Conservation (phyloP, 1,140 invertebrate species). For the Psilanteris sp. region DNA sequence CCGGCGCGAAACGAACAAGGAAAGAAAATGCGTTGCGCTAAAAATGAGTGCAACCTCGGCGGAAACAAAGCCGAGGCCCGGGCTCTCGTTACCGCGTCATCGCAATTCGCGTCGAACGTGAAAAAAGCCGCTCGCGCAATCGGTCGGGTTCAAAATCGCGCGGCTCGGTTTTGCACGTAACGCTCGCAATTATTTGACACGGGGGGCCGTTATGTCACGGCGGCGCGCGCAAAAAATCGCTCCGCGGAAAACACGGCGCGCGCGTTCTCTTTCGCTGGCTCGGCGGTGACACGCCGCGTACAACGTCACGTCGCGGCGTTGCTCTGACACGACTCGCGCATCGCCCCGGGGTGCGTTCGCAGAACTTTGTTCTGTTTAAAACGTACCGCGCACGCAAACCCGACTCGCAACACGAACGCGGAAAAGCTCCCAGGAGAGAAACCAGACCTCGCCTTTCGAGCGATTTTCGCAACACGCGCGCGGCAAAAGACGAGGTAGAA, state of each 20-base stretch:
- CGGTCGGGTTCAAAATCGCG: slow-evolving; percentile 10
- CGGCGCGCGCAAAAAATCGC: background rate
- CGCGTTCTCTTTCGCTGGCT: slow-evolving; percentile 16
- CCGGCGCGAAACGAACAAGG: background rate
- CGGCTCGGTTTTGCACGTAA: slow-evolving; percentile 1
- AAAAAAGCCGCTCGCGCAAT: slow-evolving; percentile 16
- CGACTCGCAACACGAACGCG: slow-evolving; percentile 35
- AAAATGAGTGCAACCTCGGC: slow-evolving; percentile 14
- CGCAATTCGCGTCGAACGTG: slow-evolving; percentile 20
- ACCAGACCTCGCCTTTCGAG: slow-evolving; percentile 25
- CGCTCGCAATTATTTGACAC: slow-evolving; percentile 22
- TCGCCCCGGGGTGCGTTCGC: slow-evolving; percentile 19
- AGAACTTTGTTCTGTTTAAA: slow-evolving; percentile 34
- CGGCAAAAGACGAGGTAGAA: slow-evolving; percentile 10
- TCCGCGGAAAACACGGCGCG: background rate
- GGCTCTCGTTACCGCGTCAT: slow-evolving; percentile 10
- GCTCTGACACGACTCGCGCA: slow-evolving; percentile 27
- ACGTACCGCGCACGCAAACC: slow-evolving; percentile 36
- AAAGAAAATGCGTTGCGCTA: slow-evolving; percentile 3
- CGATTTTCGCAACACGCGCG: slow-evolving; percentile 13
- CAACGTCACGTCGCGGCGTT: slow-evolving; percentile 33
- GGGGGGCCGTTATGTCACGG: slow-evolving; percentile 10
- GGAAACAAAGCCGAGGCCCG: slow-evolving; percentile 11
- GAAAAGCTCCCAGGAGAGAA: slow-evolving; percentile 41
- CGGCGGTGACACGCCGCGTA: slow-evolving; percentile 12